phyloP scores from a whole-genome alignment of 2,888 invertebrate genomes.

The Pseudoips prasinana region DNA sequence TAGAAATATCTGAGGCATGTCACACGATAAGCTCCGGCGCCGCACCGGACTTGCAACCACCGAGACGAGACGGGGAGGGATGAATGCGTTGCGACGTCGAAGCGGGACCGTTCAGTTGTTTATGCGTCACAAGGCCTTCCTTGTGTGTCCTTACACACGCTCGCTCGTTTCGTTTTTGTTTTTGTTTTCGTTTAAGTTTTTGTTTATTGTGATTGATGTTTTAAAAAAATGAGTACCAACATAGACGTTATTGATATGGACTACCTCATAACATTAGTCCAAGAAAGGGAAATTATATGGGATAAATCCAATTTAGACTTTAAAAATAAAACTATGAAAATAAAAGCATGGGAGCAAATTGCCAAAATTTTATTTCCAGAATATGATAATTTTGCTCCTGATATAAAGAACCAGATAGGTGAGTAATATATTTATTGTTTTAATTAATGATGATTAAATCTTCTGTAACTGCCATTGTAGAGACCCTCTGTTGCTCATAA shows the following conservation, averaged over 20 bases:
- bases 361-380: conserved; percentile 11
- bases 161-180: conserved; percentile 7
- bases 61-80: no score
- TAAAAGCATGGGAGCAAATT: conserved; percentile 5
- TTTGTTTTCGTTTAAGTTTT: no score
- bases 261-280: conserved; percentile 13
- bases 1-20: no score
- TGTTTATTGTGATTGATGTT: conserved; percentile 5
- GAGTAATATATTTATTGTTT: no score
- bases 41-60: no score
- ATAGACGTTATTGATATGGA: conserved; percentile 9
- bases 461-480: conserved; percentile 15
- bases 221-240: conserved; percentile 9
- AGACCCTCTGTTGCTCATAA: conserved; percentile 16
- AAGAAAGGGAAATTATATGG: no score
- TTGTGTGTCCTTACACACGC: conserved; percentile 7
- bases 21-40: not conserved
- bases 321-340: conserved; percentile 7
- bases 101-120: no score
- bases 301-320: conserved; percentile 8
- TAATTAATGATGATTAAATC: conserved; percentile 8
- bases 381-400: conserved; percentile 11
- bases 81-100: no score
- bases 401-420: conserved; percentile 14
- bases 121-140: conserved; percentile 6